Evolutionary conservation across 2,888 invertebrate genomes (phyloP).

Genomic region (Pyrochroa serraticornis): DNA sequence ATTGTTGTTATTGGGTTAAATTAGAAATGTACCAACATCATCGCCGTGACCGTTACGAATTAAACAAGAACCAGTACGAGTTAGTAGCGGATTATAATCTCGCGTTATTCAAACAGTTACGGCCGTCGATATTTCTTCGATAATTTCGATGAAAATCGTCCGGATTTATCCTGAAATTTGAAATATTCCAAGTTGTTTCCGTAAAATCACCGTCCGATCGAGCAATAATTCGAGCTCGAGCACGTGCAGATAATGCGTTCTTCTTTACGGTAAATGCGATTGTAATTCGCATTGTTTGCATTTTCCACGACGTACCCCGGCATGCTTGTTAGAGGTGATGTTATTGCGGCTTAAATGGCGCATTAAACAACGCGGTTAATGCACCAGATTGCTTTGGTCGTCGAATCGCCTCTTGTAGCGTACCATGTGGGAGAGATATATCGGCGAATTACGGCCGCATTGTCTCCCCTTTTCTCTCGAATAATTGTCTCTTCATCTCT

Average conservation of each 20-base stretch:
- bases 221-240: slow-evolving; percentile 22
- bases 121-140: background rate
- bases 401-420: background rate
- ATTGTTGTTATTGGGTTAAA: too few species aligned
- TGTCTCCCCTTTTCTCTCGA: background rate
- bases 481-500: background rate
- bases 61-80: too few species aligned
- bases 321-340: slow-evolving; percentile 38
- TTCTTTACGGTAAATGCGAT: slow-evolving; percentile 39
- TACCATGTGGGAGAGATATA: background rate
- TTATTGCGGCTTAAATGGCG: slow-evolving; percentile 42
- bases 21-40: too few species aligned
- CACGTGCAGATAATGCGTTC: slow-evolving; percentile 30
- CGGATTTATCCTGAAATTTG: slow-evolving; percentile 1
- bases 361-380: slow-evolving; percentile 36
- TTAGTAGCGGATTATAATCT: too few species aligned
- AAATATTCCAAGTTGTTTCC: slow-evolving; percentile 13
- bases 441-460: too few species aligned
- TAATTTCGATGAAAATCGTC: slow-evolving; percentile 7
- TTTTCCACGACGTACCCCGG: slow-evolving; percentile 36
- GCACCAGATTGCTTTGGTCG: slow-evolving; percentile 2
- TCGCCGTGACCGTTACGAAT: too few species aligned
- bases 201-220: slow-evolving; percentile 3
- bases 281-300: slow-evolving; percentile 45
- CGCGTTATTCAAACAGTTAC: too few species aligned